Evolutionary conservation across 1,140 invertebrate species (phyloP), one percentile per base, ranked within the genome.

Genomic region (Planococcus citri): DNA sequence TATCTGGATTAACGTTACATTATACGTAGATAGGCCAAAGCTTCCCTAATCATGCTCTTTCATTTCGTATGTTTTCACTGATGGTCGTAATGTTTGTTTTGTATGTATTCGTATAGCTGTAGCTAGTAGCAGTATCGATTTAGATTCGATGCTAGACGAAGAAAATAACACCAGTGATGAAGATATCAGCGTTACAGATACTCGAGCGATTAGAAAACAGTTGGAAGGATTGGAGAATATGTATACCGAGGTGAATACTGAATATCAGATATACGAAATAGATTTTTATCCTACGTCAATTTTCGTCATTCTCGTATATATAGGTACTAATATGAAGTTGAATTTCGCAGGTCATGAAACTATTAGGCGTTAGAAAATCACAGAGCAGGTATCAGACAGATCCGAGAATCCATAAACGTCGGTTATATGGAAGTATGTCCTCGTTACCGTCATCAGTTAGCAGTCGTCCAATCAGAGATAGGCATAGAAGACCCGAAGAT

Each of bases 221-320:
- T 78, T 95, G 21, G 87, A 92, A 75, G 89, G 90, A 0, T 81
- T 95, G 10, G 92, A 95, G 81, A 87, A 84, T 71, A 94, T 94
- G 91, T 95, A 95, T 76, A 86, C 86, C 10, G 85, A 89, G 79
- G 86, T 85, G 75, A 74, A n/a, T n/a, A n/a, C n/a, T n/a, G n/a
- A n/a, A n/a, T n/a, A n/a, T n/a, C n/a, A n/a, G n/a, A n/a, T n/a
- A n/a, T n/a, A n/a, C n/a, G n/a, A n/a, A n/a, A n/a, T n/a, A n/a
- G n/a, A n/a, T n/a, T n/a, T n/a, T n/a, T n/a, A n/a, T n/a, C n/a
- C n/a, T n/a, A n/a, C n/a, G n/a, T n/a, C n/a, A n/a, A n/a, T n/a
- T n/a, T n/a, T n/a, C n/a, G n/a, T n/a, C n/a, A n/a, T n/a, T n/a
- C n/a, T n/a, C n/a, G n/a, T n/a, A n/a, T n/a, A n/a, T n/a, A n/a